Percentiles rank a stretch among this genome's conserved stretches.
Evolutionary conservation across 2,797 vertebrate genomes (phyloP).

Genomic region (Gallirallus australis): DNA sequence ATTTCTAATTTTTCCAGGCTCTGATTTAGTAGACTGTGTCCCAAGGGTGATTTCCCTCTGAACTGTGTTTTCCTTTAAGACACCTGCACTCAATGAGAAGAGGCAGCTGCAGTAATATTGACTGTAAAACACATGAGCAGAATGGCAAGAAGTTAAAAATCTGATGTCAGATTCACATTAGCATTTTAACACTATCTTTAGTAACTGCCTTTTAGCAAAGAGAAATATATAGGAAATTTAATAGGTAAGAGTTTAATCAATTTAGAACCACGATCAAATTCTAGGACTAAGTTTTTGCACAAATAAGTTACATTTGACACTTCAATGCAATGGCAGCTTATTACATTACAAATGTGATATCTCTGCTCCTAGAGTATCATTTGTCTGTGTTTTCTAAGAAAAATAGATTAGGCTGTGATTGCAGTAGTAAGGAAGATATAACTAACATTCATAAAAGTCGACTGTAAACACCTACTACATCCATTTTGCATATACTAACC

Average conservation of each 20-base stretch:
- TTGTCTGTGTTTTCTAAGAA: not conserved
- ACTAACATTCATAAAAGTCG: not conserved
- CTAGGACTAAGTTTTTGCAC: not conserved
- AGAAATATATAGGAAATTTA: not conserved
- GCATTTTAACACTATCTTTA: not conserved
- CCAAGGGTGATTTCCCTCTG: not conserved
- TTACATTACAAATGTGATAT: not conserved
- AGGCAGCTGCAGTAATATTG: not conserved
- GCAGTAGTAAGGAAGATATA: not conserved
- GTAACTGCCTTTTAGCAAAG: not conserved
- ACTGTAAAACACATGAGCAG: not conserved
- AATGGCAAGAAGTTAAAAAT: not conserved
- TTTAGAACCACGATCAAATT: not conserved
- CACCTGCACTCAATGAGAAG: not conserved
- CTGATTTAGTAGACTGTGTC: not conserved
- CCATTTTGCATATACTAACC: not conserved
- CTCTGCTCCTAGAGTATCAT: not conserved
- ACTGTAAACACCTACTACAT: not conserved
- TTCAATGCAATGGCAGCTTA: not conserved
- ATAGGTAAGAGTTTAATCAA: not conserved
- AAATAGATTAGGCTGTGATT: not conserved
- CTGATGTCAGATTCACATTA: not conserved
- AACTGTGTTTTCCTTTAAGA: not conserved
- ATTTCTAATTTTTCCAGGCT: not conserved
- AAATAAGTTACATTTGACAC: not conserved